A percentile compares a stretch with the other conserved stretches of the same genome.
Evolutionary conservation across 30 jellyfish, hydroid and myxozoan genomes (phyloP).

Genomic region (Mastigias papua): DNA sequence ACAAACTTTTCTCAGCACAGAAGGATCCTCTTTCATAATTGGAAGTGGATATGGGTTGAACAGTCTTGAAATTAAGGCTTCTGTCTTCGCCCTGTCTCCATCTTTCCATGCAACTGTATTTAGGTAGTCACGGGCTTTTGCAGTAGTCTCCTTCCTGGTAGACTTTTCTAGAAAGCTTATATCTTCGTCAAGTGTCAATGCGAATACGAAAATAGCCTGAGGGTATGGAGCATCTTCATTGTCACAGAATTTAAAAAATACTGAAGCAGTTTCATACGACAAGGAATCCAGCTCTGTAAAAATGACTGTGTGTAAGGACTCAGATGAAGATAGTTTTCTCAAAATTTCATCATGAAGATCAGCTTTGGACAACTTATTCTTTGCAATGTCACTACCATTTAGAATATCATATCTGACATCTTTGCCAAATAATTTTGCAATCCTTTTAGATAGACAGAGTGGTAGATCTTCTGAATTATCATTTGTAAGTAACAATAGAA

Average conservation of each 20-base stretch:
- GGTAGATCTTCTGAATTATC: slow-evolving; percentile 47
- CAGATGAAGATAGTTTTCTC: not conserved
- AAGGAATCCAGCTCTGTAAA: slow-evolving; percentile 45
- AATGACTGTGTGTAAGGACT: not conserved
- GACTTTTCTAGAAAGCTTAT: not conserved
- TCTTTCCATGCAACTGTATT: slow-evolving; percentile 65
- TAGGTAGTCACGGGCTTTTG: slow-evolving; percentile 27
- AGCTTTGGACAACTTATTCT: slow-evolving; percentile 16
- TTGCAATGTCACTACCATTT: slow-evolving; percentile 50
- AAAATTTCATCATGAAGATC: slow-evolving; percentile 18
- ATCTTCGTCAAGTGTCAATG: slow-evolving; percentile 22
- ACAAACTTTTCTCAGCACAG: not conserved
- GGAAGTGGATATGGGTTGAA: slow-evolving; percentile 54
- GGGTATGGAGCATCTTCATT: slow-evolving; percentile 76
- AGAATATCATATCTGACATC: not conserved
- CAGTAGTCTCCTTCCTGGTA: slow-evolving; percentile 36
- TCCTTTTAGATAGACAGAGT: slow-evolving; percentile 31
- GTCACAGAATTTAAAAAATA: slow-evolving; percentile 65
- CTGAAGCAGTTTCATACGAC: slow-evolving; percentile 50
- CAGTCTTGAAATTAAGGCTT: slow-evolving; percentile 63
- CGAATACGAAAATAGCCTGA: slow-evolving; percentile 46
- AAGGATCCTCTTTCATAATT: slow-evolving; percentile 32
- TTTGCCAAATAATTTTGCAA: slow-evolving; percentile 32
- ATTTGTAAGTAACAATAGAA: slow-evolving; percentile 11
- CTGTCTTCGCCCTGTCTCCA: slow-evolving; percentile 37